phyloP scores from a whole-genome alignment of 2,113 vertebrate species.

The Embiotoca jacksoni region DNA sequence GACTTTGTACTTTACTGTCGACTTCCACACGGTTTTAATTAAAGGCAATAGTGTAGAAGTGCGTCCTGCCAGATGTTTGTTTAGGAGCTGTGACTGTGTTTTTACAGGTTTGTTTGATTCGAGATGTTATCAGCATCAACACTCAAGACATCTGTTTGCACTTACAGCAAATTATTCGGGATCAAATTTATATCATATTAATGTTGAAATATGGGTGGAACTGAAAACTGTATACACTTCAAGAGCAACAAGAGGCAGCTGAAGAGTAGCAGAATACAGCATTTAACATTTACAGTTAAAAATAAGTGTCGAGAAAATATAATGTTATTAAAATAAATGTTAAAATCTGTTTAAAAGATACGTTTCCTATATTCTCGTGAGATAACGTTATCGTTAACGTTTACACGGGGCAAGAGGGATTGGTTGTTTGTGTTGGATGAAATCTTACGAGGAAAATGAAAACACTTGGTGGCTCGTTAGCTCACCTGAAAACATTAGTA shows the following conservation, averaged over 20 bases:
- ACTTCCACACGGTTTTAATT: conserved; percentile 11
- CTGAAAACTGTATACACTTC: no score
- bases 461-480: neutral
- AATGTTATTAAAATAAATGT: neutral
- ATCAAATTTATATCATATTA: neutral
- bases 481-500: neutral
- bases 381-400: neutral
- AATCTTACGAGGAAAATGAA: neutral
- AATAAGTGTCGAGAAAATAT: neutral
- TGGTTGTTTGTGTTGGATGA: neutral
- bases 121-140: neutral
- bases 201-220: neutral
- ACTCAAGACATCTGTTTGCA: neutral
- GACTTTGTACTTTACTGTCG: conserved; percentile 5
- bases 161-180: neutral
- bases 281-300: neutral
- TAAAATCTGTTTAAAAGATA: neutral
- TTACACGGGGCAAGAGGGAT: neutral
- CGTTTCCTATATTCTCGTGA: neutral
- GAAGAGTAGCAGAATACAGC: neutral
- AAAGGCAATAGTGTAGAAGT: conserved; percentile 24
- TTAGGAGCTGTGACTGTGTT: neutral
- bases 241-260: neutral
- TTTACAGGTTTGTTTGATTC: neutral
- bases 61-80: neutral